Evolutionary conservation across 2,113 vertebrate genomes (phyloP).

Genomic region (Pristiophorus japonicus): DNA sequence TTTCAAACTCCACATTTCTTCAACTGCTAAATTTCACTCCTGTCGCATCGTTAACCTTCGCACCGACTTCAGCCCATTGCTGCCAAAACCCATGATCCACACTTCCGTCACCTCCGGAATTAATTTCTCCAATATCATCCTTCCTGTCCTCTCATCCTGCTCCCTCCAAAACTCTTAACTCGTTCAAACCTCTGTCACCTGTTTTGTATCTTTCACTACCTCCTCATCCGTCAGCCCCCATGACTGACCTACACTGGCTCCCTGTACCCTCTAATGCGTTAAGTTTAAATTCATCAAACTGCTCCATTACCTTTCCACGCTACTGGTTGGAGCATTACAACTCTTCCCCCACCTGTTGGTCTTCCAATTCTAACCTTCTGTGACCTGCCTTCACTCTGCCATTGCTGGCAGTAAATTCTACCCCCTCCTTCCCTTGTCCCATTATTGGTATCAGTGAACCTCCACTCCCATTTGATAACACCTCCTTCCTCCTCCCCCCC

Average conservation of each 20-base stretch:
- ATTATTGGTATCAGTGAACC: not conserved
- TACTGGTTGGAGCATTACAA: not conserved
- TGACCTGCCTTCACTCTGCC: not conserved
- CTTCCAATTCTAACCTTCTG: not conserved
- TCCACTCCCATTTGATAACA: not conserved
- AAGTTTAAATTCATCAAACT: not conserved
- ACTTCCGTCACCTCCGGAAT: not conserved
- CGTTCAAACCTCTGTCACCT: not conserved
- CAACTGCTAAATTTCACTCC: not conserved
- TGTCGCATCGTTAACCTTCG: not conserved
- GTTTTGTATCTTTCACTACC: not conserved
- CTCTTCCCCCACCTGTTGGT: not conserved
- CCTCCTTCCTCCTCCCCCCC: no score
- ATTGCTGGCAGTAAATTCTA: not conserved
- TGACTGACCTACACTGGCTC: not conserved
- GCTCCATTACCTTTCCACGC: not conserved
- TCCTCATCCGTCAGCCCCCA: not conserved
- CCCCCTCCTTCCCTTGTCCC: not conserved
- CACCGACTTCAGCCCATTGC: not conserved
- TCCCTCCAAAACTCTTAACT: not conserved
- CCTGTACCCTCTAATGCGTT: not conserved
- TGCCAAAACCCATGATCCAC: not conserved
- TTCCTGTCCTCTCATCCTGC: not conserved
- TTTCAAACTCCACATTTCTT: not conserved
- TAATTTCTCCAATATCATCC: not conserved